Conservation (phyloP, 2,113 vertebrate genomes). For the Ia io region DNA sequence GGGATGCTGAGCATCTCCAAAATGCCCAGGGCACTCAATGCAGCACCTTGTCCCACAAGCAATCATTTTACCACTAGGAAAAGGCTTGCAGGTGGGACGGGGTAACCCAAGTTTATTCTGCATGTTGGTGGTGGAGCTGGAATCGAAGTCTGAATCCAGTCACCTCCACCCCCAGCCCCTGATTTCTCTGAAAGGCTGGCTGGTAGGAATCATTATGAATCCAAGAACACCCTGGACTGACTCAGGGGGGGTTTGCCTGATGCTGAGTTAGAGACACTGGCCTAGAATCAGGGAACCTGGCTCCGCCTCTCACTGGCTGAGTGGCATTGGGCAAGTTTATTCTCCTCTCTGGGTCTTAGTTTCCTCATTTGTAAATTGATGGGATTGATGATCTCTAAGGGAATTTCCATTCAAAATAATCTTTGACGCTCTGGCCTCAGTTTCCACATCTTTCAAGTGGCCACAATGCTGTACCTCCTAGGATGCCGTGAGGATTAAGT, state of each 20-base stretch:
- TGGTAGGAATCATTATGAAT: not conserved
- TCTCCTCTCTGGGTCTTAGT: not conserved
- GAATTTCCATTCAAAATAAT: not conserved
- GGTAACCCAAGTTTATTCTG: not conserved
- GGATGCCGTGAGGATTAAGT: not conserved
- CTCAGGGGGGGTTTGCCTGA: not conserved
- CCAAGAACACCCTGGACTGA: not conserved
- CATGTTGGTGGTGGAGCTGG: not conserved
- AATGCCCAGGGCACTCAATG: not conserved
- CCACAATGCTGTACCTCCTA: not conserved
- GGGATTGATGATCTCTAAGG: not conserved
- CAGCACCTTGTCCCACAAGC: not conserved
- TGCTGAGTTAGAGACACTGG: not conserved
- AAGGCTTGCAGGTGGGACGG: not conserved
- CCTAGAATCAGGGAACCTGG: not conserved
- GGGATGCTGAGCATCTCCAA: not conserved
- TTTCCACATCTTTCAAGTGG: not conserved
- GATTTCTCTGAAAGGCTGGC: not conserved
- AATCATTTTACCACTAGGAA: not conserved
- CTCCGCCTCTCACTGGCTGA: not conserved
- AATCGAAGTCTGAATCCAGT: not conserved
- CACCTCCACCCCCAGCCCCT: fast-evolving
- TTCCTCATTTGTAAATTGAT: not conserved
- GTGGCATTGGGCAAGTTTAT: not conserved
- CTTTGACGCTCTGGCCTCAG: not conserved